Base-by-base conservation (phyloP, 2,888 invertebrate genomes). In the Alcis repandata region DNA sequence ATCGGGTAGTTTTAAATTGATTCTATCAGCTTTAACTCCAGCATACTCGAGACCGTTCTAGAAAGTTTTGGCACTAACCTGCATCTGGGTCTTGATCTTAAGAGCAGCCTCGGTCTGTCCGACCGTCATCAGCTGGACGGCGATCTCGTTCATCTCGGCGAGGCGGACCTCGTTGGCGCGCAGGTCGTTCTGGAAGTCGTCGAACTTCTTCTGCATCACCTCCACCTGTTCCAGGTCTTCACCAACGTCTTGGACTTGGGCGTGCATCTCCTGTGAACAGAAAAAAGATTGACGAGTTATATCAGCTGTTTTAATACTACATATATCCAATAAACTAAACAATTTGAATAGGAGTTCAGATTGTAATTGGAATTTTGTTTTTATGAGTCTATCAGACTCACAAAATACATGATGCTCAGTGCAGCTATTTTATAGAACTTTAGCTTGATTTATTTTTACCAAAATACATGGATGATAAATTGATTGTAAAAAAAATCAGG, bases 121-220 rank as follows among this genome's bases (percentile, higher is more conserved):
- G 45, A 99, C 95, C 53, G 98, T 98, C 92, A 99, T 98, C 62
- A 99, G 94, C 83, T 98, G 98, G 85, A 99, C 98, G 33, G 99
- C 99, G 83, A 99, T 99, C 93, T 99, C 98, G 94, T 99, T 99
- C 98, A 99, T 98, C 93, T 99, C 99, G 20, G 99, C 98, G 76
- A 99, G 95, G 59, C 99, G 97, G 49, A 99, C 98, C 90, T 99
- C 99, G 90, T 99, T 99, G 3, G 99, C 98, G 83, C 98, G 98
- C 79, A 99, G 92, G 84, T 99, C 99, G 76, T 98, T 97, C 90
- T 98, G 98, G 95, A 99, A 99, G 93, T 99, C 99, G 88, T 99
- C 99, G 92, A 99, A 99, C 93, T 99, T 99, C 97, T 99, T 99
- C 94, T 99, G 99, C 95, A 99, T 96, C 58, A 99, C 99, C 93